These are phyloP conservation scores for Bettongia penicillata DNA, from an alignment of 2,113 vertebrate species.

Conservation along the genomic window DNA sequence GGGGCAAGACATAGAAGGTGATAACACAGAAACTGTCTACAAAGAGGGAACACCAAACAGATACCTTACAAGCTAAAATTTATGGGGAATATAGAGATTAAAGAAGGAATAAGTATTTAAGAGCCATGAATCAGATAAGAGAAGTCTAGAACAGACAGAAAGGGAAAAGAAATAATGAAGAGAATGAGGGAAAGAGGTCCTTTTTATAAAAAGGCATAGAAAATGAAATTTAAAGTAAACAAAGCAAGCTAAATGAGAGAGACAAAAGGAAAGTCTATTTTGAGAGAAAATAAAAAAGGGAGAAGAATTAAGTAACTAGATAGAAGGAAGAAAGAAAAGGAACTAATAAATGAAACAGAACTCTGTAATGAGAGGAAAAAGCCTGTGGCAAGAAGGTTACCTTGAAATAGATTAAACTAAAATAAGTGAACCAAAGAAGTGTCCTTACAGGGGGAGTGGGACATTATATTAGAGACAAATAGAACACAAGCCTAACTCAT, in stretches of 20 bases:
- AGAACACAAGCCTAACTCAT: not conserved
- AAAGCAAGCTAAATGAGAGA: not conserved
- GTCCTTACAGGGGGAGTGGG: too few relatives aligned
- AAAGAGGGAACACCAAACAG: not conserved
- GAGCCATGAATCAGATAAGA: not conserved
- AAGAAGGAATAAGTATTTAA: not conserved
- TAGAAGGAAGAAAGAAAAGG: not conserved
- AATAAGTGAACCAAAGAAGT: not conserved
- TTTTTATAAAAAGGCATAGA: not conserved
- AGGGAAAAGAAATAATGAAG: not conserved
- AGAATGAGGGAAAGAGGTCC: constrained; percentile 1
- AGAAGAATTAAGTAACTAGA: not conserved
- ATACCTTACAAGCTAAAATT: not conserved
- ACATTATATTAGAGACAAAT: not conserved
- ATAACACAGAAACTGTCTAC: not conserved
- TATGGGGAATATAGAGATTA: not conserved
- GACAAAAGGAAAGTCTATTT: not conserved
- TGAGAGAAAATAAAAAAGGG: not conserved
- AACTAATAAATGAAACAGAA: not conserved
- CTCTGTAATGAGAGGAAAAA: not conserved
- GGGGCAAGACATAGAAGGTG: not conserved
- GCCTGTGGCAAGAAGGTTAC: not conserved
- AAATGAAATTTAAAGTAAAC: not conserved
- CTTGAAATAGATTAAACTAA: not conserved
- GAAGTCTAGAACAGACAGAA: not conserved